Evolutionary conservation across 1,140 invertebrate species (phyloP), one percentile per base, ranked within the genome.

Genomic region (Lethrus apterus): DNA sequence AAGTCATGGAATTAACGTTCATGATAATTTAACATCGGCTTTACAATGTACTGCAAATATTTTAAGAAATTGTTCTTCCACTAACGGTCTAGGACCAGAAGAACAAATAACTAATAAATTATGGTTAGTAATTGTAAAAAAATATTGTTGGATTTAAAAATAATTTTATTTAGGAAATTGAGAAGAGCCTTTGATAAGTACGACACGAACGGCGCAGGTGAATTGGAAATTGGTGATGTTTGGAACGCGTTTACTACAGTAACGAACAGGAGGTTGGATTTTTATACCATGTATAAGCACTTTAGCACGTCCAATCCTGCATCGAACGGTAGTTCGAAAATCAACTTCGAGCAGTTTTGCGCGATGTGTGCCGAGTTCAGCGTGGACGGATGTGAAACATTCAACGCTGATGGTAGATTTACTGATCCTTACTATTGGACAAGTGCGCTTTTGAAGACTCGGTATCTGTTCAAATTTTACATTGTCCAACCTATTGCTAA

Each of bases 41-140:
- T 51, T 80, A 54, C 70, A 77, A 35, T 75, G 76, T 60, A 80
- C 78, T 13, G 73, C 77, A 48, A 70, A 74, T 29, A 74, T 81
- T 36, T 66, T 81, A 15, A 65, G 67, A 42, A 63, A 58, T 49
- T 50, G 54, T 26, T 55, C 46, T 14, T 11, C 29, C 18, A 46
- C 44, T 26, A 57, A 56, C 35, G 56, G 57, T 9, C 61, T 55
- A 21, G 60, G 50, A 43, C 51, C 60, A 13, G 65, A 67, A 45
- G 61, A 63, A 44, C 60, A 62, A 45, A 50, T 67, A 38, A 63
- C 53, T 13, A 46, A 55, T 48, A 67, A 67, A 38, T 46, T 66
- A 30, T 63, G 55, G 63, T 66, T 54, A 45, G 42, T 51, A 8
- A 15, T 17, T 41, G 14, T 9, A 46, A 18, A 31, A 40, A 20